Percentiles rank a stretch among this genome's conserved stretches.
These are phyloP conservation scores for Aquatica leii DNA, from an alignment of 2,888 invertebrate species.

Conservation along the genomic window DNA sequence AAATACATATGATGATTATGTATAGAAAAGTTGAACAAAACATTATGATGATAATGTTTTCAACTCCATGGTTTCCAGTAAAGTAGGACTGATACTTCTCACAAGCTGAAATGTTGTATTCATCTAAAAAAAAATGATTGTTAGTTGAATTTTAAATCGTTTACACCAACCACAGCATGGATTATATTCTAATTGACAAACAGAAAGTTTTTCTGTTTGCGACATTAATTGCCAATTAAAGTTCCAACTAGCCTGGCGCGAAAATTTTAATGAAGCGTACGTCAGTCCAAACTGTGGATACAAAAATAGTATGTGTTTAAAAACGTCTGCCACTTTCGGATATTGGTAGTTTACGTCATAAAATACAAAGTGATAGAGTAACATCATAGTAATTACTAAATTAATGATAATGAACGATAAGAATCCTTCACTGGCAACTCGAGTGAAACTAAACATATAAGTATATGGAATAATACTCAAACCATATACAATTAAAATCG, in stretches of 20 bases:
- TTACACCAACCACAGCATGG: conserved; percentile 54
- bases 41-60: conserved; percentile 14
- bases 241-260: conserved; percentile 49
- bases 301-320: conserved; percentile 47
- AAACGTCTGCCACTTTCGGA: conserved; percentile 38
- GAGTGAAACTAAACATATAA: conserved; percentile 67
- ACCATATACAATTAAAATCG: conserved; percentile 67
- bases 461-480: conserved; percentile 70
- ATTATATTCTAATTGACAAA: conserved; percentile 43
- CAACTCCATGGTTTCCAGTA: conserved; percentile 8
- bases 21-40: conserved; percentile 18
- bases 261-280: conserved; percentile 48
- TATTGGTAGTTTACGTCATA: conserved; percentile 47
- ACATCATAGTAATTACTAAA: conserved; percentile 52
- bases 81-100: conserved; percentile 23
- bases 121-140: conserved; percentile 20
- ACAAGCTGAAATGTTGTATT: conserved; percentile 10
- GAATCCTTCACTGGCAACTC: conserved; percentile 63
- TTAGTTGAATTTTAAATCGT: neutral
- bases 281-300: conserved; percentile 55
- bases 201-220: too few relatives aligned
- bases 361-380: conserved; percentile 48
- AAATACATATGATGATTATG: conserved; percentile 18
- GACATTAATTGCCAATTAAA: conserved; percentile 52
- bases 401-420: conserved; percentile 51